phyloP scores from a whole-genome alignment of 2,113 vertebrate species.

The Diglossa brunneiventris region DNA sequence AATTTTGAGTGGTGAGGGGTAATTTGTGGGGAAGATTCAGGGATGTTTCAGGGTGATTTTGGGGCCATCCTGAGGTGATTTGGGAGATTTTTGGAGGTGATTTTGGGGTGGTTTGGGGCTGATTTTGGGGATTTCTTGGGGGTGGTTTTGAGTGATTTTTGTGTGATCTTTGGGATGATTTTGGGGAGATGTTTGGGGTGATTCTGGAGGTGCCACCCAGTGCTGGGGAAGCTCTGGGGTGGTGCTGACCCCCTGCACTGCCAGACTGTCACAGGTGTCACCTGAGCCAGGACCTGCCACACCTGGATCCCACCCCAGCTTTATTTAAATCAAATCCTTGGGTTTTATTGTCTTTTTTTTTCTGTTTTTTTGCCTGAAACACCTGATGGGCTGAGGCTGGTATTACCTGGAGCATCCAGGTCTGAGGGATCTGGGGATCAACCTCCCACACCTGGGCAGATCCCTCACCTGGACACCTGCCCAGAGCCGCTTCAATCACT shows the following conservation, averaged over 20 bases:
- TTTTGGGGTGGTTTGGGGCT: neutral
- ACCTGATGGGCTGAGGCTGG: neutral
- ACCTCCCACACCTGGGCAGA: neutral
- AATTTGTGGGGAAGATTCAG: neutral
- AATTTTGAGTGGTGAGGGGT: neutral
- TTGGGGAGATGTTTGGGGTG: neutral
- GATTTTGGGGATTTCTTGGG: neutral
- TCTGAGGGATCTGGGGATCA: neutral
- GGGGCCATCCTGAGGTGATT: neutral
- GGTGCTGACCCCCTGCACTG: neutral
- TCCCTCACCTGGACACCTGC: neutral
- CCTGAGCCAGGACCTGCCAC: neutral
- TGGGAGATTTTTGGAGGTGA: neutral
- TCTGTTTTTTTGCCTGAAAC: neutral
- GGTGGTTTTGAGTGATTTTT: neutral
- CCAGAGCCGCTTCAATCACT: neutral
- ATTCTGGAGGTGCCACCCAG: neutral
- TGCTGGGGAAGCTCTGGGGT: no score
- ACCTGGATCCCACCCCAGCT: neutral
- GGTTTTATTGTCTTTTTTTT: neutral
- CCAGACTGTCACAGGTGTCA: accelerated
- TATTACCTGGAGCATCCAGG: neutral
- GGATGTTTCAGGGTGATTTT: neutral
- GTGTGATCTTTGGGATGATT: neutral
- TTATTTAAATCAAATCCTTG: neutral